Base-by-base conservation (phyloP, 2,113 vertebrate species). In the Saguinus imperator region DNA sequence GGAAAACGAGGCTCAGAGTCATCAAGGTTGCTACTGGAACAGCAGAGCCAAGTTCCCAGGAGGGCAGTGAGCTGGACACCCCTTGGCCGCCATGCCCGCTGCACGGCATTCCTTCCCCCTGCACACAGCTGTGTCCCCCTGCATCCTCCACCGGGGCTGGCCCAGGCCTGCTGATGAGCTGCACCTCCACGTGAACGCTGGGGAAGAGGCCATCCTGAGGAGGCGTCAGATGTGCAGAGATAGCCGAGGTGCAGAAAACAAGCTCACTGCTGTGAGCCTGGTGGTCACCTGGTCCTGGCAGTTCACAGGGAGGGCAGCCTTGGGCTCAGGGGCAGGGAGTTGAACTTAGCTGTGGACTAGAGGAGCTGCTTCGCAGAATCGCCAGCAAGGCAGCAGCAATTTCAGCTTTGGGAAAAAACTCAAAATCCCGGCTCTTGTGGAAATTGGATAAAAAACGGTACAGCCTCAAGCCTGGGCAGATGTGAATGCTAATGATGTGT, bases 251-350 rank as follows among this genome's bases (percentile, higher is more conserved):
- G 73, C 13, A 37, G 89, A 25, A 57, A 72, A 68, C 48, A 40
- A 40, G 16, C 8, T 29, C 18, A 5, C 1, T 16, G 9, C 45
- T 66, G 5, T 3, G 35, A 25, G n/a, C 10, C 37, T n/a, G 32
- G n/a, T 2, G 3, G 57, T 43, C 23, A 9, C 1, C 6, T 0
- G 1, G 29, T 37, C 61, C 40, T 76, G 18, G 21, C 3, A 52
- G 27, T 20, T 52, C 25, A 14, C 48, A 76, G 61, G 50, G 81
- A 43, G 14, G 48, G 23, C 58, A 55, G 27, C 13, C n/a, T 16
- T 50, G 18, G 61, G 35, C 32, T 43, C 64, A 21, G 66, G 35
- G 61, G 17, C 4, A 32, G 48, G 40, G 92, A 9, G 9, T 75
- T 35, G 27, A 48, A 25, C 25, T 50, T 5, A 21, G 32, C 77